A percentile compares a stretch with the other conserved stretches of the same genome.
Evolutionary conservation across 2,888 invertebrate genomes (phyloP).

Genomic region (Pinctada fucata): DNA sequence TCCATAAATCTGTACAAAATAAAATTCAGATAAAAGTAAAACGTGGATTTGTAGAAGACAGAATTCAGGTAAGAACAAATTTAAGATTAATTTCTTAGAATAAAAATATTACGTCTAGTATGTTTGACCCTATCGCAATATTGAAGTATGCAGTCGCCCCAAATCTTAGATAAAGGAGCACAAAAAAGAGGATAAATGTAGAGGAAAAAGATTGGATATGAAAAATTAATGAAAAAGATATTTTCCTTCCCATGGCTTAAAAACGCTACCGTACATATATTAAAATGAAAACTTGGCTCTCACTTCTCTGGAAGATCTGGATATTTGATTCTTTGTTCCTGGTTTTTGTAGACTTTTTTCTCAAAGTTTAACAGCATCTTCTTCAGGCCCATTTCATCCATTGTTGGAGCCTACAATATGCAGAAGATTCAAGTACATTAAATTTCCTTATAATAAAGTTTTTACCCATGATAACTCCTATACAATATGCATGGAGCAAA

Average conservation of each 20-base stretch:
- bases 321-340: constrained; percentile 99
- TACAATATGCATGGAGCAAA: not conserved
- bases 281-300: constrained; percentile 24
- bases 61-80: no score
- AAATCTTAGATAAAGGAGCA: no score
- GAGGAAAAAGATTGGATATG: no score
- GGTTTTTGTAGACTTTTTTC: constrained; percentile 93
- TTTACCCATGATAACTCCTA: not conserved
- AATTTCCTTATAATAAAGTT: not conserved
- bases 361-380: constrained; percentile 94
- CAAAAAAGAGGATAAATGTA: no score
- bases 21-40: not conserved
- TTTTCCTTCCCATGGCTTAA: no score
- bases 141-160: no score
- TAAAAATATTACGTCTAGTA: no score
- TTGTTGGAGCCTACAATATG: constrained; percentile 83
- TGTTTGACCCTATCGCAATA: no score
- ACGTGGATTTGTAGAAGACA: no score
- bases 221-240: no score
- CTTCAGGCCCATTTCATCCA: constrained; percentile 92
- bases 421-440: not conserved
- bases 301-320: constrained; percentile 95
- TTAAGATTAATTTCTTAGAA: no score
- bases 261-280: no score
- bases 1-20: constrained; percentile 87